Base-by-base conservation (phyloP, 1,140 invertebrate species). In the Orchesella cincta region DNA sequence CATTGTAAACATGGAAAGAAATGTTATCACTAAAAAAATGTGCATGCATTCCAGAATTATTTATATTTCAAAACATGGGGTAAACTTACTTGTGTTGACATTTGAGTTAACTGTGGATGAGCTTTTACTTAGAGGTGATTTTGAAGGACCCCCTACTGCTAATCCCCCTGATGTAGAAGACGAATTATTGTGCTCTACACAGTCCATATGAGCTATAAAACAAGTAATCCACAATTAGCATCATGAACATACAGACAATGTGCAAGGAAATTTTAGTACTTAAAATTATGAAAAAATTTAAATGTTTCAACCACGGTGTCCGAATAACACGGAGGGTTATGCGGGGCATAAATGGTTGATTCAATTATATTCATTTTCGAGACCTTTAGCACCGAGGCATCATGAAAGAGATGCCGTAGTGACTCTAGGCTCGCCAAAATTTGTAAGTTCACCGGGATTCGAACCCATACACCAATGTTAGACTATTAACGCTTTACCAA, bases 161-260 rank as follows among this genome's bases (percentile, higher is more conserved):
- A 23, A 20, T 2, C 33, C 62, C 14, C 39, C 54, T 52, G 70
- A 54, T 73, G 76, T 73, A 16, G 71, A 67, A 67, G 62, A 67
- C 62, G 62, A 31, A 23, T 73, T 74, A 57, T 74, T 51, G 29
- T 74, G 73, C 46, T 74, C 73, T 23, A 74, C 73, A 57, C 73
- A 74, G 51, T 74, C 73, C 16, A 74, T 51, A 74, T 74, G 73
- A 74, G 73, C 73, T 74, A 29, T 1, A 74, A 54, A 51, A 51
- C 1, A 73, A 23, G 26, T 46, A 14, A 18, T 57, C n/a, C 12
- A 57, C 54, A 57, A 18, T 57, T 5, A 57, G 26, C 8, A 23
- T 57, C 12, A 23, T 14, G 8, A 57, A 23, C 12, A 57, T n/a
- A 18, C 8, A 57, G 54, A 57, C n/a, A 12, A 57, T 5, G 14